Conservation (phyloP, 1,140 invertebrate species). For the Sitophilus oryzae region DNA sequence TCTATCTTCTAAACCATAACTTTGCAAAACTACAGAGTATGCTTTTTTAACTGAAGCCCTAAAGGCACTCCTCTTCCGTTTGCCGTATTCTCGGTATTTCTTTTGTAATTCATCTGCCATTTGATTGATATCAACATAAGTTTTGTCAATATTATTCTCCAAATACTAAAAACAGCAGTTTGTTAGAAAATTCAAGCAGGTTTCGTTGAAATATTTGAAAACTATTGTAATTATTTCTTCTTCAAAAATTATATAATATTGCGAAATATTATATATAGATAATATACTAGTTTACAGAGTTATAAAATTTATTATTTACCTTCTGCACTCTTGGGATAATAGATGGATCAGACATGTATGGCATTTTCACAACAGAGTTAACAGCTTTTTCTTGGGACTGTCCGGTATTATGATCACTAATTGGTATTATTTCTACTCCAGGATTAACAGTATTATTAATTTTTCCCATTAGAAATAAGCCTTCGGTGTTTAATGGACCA, state of each 20-base stretch:
- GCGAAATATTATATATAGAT: too few relatives aligned
- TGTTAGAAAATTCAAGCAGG: too few relatives aligned
- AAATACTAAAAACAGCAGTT: conserved; percentile 49
- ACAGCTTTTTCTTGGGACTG: neutral
- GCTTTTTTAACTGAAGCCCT: conserved; percentile 44
- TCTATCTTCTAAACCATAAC: conserved; percentile 37
- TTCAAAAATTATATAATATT: too few relatives aligned
- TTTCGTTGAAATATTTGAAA: too few relatives aligned
- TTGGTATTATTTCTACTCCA: neutral
- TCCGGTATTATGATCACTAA: neutral
- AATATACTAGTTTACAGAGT: too few relatives aligned
- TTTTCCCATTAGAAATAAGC: neutral
- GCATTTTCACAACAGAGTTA: too few relatives aligned
- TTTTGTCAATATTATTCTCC: conserved; percentile 49
- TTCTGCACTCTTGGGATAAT: conserved; percentile 37
- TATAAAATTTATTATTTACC: conserved; percentile 24
- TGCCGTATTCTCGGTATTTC: conserved; percentile 54
- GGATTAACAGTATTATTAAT: neutral
- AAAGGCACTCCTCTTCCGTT: conserved; percentile 52
- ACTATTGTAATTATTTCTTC: too few relatives aligned
- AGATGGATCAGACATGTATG: conserved; percentile 34
- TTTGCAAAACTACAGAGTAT: conserved; percentile 48
- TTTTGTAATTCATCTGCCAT: conserved; percentile 54
- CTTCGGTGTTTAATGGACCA: too few relatives aligned
- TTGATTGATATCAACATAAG: conserved; percentile 52